phyloP scores from a whole-genome alignment of 2,888 invertebrate genomes.

The Myopa tessellatipennis region DNA sequence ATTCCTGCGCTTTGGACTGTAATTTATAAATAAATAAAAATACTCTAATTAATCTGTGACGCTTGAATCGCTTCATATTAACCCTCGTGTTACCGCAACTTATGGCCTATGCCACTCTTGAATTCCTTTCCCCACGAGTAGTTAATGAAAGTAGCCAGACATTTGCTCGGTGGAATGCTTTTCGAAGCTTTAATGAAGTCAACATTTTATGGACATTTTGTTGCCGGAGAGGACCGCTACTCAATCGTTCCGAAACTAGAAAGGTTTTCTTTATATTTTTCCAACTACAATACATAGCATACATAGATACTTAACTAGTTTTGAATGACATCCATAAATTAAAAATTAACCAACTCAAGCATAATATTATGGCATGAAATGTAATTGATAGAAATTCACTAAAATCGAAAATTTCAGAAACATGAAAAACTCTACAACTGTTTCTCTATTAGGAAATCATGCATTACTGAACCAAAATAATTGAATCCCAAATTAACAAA shows the following conservation, averaged over 20 bases:
- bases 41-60: slow-evolving; percentile 31
- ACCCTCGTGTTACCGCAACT: slow-evolving; percentile 23
- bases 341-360: slow-evolving; percentile 8
- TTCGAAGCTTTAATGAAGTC: slow-evolving; percentile 89
- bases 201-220: slow-evolving; percentile 99
- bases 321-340: slow-evolving; percentile 1
- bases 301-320: neutral
- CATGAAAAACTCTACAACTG: too few relatives aligned
- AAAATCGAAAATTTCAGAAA: neutral
- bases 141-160: slow-evolving; percentile 85
- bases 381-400: neutral
- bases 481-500: neutral
- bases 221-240: slow-evolving; percentile 93
- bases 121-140: slow-evolving; percentile 64
- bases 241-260: slow-evolving; percentile 87
- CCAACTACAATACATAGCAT: slow-evolving; percentile 3
- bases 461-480: neutral
- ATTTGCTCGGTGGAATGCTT: slow-evolving; percentile 81
- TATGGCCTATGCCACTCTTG: slow-evolving; percentile 18
- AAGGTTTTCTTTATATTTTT: slow-evolving; percentile 68
- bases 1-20: slow-evolving; percentile 4
- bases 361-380: slow-evolving; percentile 21
- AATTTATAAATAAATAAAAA: neutral
- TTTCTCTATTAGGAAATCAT: neutral
- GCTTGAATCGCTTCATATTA: slow-evolving; percentile 41